These are phyloP conservation scores for Hucho hucho DNA, from an alignment of 2,113 vertebrate species.

Conservation along the genomic window DNA sequence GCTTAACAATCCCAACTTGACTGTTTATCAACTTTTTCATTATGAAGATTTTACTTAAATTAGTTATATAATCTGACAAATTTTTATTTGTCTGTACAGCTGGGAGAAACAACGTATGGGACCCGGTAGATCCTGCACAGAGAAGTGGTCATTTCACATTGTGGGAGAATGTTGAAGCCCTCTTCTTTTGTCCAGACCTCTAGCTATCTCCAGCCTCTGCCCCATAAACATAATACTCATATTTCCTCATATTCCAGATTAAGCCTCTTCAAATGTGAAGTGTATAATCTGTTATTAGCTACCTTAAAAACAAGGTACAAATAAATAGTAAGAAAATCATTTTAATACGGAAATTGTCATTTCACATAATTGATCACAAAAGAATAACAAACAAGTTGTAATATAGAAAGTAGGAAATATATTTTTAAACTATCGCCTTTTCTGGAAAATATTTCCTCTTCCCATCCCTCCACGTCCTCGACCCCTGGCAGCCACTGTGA, in stretches of 20 bases:
- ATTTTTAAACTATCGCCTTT: slow-evolving; percentile 80
- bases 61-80: background rate
- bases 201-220: background rate
- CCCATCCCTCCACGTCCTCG: slow-evolving; percentile 95
- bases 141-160: background rate
- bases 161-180: background rate
- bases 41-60: background rate
- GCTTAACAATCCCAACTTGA: background rate
- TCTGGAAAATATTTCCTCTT: slow-evolving; percentile 98
- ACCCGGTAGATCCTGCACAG: slow-evolving; percentile 45
- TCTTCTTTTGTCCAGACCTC: background rate
- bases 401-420: slow-evolving; percentile 30
- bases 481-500: slow-evolving; percentile 92
- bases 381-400: slow-evolving; percentile 52
- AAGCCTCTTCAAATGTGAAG: background rate
- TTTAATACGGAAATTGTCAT: background rate
- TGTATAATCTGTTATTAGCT: background rate
- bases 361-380: background rate
- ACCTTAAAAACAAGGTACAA: too few species aligned
- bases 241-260: background rate
- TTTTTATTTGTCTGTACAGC: slow-evolving; percentile 27
- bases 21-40: background rate
- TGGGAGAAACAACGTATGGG: slow-evolving; percentile 43
- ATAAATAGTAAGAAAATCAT: background rate
- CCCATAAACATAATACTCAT: too few species aligned